Conservation (phyloP, 2,113 vertebrate species). For the Hystrix brachyura region DNA sequence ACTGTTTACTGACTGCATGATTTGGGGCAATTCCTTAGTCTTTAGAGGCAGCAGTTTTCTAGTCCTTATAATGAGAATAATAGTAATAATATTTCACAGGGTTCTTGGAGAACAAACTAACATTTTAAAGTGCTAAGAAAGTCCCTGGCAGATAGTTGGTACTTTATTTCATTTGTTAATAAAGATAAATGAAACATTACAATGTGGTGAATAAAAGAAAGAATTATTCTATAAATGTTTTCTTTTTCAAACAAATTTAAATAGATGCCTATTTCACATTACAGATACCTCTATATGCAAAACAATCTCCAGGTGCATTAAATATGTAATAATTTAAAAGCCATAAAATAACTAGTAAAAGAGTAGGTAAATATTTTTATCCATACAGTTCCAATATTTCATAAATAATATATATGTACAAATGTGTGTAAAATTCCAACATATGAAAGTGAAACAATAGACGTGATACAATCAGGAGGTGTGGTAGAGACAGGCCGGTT, state of each 20-base stretch:
- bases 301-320: background rate
- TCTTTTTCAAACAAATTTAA: slow-evolving; percentile 35
- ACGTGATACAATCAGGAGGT: background rate
- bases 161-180: slow-evolving; percentile 20
- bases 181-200: background rate
- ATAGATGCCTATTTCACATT: background rate
- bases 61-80: background rate
- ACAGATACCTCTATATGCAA: background rate
- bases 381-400: background rate
- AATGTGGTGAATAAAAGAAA: slow-evolving; percentile 7
- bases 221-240: slow-evolving; percentile 30
- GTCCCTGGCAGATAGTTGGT: background rate
- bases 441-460: background rate
- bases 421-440: slow-evolving; percentile 7
- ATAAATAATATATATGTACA: background rate
- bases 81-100: background rate
- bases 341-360: background rate
- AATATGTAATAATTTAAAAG: background rate
- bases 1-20: background rate
- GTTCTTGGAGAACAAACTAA: background rate
- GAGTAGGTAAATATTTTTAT: background rate
- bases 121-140: slow-evolving; percentile 31
- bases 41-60: background rate
- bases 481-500: background rate
- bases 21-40: background rate